phyloP scores from a whole-genome alignment of 2,113 vertebrate species.

The Tychaedon coryphoeus region DNA sequence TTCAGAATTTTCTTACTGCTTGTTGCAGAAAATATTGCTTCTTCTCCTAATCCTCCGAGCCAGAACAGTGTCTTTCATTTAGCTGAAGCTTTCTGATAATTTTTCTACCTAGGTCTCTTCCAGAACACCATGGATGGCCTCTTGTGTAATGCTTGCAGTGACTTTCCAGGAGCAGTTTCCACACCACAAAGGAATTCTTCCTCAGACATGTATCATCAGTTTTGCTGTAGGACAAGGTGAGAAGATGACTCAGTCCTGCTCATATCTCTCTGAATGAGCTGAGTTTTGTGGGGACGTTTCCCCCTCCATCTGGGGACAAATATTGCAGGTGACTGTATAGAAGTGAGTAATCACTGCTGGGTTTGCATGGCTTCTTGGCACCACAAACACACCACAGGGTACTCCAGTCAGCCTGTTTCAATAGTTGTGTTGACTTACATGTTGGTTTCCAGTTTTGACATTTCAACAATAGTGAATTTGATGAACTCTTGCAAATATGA shows the following conservation, averaged over 20 bases:
- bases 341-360: not conserved
- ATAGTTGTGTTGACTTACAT: not conserved
- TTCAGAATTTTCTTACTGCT: not conserved
- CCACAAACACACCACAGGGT: not conserved
- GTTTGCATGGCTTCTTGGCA: not conserved
- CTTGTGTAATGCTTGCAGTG: not conserved
- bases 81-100: not conserved
- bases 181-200: not conserved
- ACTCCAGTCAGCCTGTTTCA: not conserved
- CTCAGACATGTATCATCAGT: not conserved
- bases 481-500: not conserved
- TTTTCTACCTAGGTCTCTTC: not conserved
- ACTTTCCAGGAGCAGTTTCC: not conserved
- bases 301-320: fast-evolving
- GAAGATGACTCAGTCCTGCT: not conserved
- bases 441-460: not conserved
- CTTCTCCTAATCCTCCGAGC: not conserved
- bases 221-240: not conserved
- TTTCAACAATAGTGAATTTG: not conserved
- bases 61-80: not conserved
- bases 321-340: not conserved
- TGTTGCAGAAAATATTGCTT: not conserved
- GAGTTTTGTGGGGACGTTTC: not conserved
- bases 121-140: not conserved
- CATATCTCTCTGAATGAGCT: not conserved